Conservation (phyloP, 2,113 vertebrate species). For the Ploceus nigricollis region DNA sequence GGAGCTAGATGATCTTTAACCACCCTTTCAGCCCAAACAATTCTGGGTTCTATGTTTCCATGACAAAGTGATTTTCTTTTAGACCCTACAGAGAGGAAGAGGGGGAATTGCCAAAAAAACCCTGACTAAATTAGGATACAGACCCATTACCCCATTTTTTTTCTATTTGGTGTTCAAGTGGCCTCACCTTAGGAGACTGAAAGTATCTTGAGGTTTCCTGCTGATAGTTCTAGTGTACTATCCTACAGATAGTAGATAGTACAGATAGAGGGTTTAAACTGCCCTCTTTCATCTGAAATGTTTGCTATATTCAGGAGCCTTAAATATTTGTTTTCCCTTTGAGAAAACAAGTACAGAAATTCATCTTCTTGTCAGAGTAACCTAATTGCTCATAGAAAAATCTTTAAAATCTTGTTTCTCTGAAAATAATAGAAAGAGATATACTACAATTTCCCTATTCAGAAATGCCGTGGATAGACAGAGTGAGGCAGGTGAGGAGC, state of each 20-base stretch:
- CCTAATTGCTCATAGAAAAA: not conserved
- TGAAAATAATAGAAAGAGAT: not conserved
- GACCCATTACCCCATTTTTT: not conserved
- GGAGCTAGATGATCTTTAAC: not conserved
- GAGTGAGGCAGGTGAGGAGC: not conserved
- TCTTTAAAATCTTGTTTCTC: not conserved
- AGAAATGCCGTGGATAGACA: not conserved
- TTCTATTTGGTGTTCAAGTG: not conserved
- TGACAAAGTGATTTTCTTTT: not conserved
- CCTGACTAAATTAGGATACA: not conserved
- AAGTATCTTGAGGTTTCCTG: not conserved
- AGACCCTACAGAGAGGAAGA: not conserved
- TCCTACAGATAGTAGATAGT: too few relatives aligned
- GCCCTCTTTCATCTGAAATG: not conserved
- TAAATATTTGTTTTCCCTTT: not conserved
- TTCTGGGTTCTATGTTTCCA: not conserved
- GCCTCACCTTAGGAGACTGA: not conserved
- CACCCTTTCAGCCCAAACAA: not conserved
- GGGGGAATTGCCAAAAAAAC: accelerated
- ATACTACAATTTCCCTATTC: not conserved
- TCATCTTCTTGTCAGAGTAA: not conserved
- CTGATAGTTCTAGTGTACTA: not conserved
- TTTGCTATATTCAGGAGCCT: not conserved
- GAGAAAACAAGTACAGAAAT: not conserved
- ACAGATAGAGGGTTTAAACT: not conserved